Conservation (phyloP, 1,140 invertebrate genomes). For the Gryllus bimaculatus region DNA sequence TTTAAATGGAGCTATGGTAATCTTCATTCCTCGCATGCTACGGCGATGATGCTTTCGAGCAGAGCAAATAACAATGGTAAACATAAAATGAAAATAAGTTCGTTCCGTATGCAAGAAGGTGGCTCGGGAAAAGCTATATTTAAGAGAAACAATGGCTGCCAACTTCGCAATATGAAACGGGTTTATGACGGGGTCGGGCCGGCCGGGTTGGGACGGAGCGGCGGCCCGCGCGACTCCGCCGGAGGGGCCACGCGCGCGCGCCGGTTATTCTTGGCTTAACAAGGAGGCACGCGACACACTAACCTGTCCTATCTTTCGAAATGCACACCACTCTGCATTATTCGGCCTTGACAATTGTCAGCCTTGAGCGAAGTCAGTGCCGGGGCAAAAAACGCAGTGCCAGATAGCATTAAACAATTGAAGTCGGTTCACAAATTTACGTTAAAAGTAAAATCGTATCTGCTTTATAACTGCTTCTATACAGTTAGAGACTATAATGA, state of each 20-base stretch:
- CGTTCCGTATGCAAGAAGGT: not conserved
- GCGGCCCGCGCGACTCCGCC: too few species aligned
- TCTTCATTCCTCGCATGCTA: not conserved
- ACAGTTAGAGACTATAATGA: too few species aligned
- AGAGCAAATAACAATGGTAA: not conserved
- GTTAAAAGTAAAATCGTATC: too few species aligned
- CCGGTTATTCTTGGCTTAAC: not conserved
- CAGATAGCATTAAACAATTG: too few species aligned
- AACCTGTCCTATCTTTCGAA: too few species aligned
- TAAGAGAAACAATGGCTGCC: not conserved
- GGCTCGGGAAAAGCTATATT: not conserved
- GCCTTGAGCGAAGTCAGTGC: too few species aligned
- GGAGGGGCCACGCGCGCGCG: not conserved
- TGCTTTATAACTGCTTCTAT: too few species aligned
- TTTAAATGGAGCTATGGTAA: conserved; percentile 5
- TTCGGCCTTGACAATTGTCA: too few species aligned
- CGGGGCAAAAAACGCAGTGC: too few species aligned
- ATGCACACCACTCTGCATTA: too few species aligned
- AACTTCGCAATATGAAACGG: not conserved
- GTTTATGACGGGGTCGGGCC: not conserved
- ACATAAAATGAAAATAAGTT: conserved; percentile 2
- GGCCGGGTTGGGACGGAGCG: not conserved
- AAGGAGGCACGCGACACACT: too few species aligned
- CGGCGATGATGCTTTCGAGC: not conserved
- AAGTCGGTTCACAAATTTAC: too few species aligned